Evolutionary conservation across 2,888 invertebrate genomes (phyloP), one percentile per base, ranked within the genome.

Genomic region (Noctua janthina): DNA sequence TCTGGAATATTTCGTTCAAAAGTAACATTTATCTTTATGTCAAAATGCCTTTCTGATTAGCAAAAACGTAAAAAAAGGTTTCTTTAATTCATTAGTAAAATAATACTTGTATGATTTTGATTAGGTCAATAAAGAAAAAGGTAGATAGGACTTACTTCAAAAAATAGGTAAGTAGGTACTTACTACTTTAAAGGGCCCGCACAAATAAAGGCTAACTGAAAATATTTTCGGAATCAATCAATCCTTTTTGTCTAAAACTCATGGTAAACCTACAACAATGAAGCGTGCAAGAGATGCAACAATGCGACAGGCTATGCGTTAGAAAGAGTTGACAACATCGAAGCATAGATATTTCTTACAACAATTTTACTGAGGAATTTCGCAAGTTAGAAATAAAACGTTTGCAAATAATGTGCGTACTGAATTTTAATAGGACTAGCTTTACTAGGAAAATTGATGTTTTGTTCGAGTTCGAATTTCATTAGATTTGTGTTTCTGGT

Each of bases 391-490:
- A 78, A 71, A 78, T 87, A 76, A 78, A 80, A 80, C 71, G 72
- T 81, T 79, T 85, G 87, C 76, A 76, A 83, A 85, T 83, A 87
- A 46, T 59, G 56, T 74, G 84, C 51, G 87, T 74, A 71, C 39
- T 56, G 78, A 86, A 86, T 87, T 69, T 78, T 66, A 78, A 81
- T 81, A 70, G 73, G 59, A 13, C 68, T 75, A 23, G 79, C 8
- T 66, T 43, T 84, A 75, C 77, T 66, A 74, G 64, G 77, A 78
- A 76, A 68, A 35, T 43, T 29, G 70, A 68, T 70, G 70, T 62
- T 82, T 71, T 29, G 43, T 5, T 59, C 23, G 15, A 74, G 15
- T 75, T 74, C 49, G 87, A 79, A 83, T 85, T 62, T 54, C 75
- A 82, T 83, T 72, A 64, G n/a, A n/a, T 51, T 20, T 8, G 17